Evolutionary conservation across 2,888 invertebrate genomes (phyloP), one percentile per base, ranked within the genome.

Genomic region (Kryphioiulus occultus): DNA sequence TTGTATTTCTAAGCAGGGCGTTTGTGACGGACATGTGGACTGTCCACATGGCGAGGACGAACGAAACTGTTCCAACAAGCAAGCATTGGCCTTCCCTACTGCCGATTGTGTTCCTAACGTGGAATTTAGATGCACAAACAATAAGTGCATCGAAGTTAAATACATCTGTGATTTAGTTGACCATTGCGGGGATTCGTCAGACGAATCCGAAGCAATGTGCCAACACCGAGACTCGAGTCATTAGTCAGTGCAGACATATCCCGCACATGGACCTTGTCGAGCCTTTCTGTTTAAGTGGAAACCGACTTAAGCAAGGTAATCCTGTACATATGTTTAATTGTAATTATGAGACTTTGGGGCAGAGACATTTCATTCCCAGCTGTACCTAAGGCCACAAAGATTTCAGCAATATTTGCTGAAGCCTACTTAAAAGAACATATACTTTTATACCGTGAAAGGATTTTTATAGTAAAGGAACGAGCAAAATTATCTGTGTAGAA

Each of bases 171-270:
- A 88, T 86, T 30, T 83, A 68, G 87, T 87, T 26, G 87, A 88
- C 59, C 85, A 88, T 42, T 88, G 88, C 42, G 87, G 87, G 15
- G 88, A 88, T 86, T 87, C 87, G 85, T 88, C 85, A 22, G 88
- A 88, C 86, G 88, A 88, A 78, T 53, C 32, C 15, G 78, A 82
- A 86, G 32, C 86, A 86, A 22, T 78, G 86, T 86, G 86, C 86
- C 86, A 86, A 86, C 86, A 22, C 17, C 59, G 68, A 47, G 26
- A 68, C 68, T 86, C 86, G 53, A 86, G 86, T 86, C 86, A 86
- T 86, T 86, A 85, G 85, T 85, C 85, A 85, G 42, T 44, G 39
- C 85, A 35, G 44, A 12, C 9, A 44, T 10, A 17, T 35, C 26
- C 30, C 17, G 85, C 78, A 78, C 78, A 26, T 26, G 30, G 30